phyloP scores from a whole-genome alignment of 1,140 invertebrate genomes.

The Hestina assimilis region DNA sequence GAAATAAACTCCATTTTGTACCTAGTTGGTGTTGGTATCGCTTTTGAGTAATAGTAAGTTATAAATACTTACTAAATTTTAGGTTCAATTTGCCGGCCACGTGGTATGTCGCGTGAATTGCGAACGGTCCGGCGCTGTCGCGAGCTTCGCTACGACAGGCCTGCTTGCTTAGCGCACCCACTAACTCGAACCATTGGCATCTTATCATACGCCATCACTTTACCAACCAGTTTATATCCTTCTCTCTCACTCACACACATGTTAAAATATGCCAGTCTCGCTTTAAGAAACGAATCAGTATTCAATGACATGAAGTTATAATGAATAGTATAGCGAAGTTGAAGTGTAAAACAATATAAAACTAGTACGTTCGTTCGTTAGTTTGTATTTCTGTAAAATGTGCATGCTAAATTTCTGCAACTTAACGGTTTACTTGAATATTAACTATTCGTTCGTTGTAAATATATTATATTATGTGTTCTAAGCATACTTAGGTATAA shows the following conservation, averaged over 20 bases:
- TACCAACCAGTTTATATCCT: conserved; percentile 31
- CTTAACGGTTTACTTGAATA: too few relatives aligned
- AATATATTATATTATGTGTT: too few relatives aligned
- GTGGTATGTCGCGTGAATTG: conserved; percentile 41
- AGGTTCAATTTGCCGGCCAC: conserved; percentile 55
- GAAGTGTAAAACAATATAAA: background rate
- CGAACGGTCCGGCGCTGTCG: conserved; percentile 54
- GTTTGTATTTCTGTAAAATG: too few relatives aligned
- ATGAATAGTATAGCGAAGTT: conserved; percentile 28
- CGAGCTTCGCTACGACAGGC: conserved; percentile 59
- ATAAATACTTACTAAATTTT: conserved; percentile 41
- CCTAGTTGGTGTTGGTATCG: background rate
- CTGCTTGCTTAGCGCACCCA: conserved; percentile 25
- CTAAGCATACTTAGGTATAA: too few relatives aligned
- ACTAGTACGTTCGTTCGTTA: too few relatives aligned
- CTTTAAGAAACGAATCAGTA: conserved; percentile 13
- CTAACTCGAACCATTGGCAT: conserved; percentile 34
- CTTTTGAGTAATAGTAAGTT: background rate
- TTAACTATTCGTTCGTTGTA: too few relatives aligned
- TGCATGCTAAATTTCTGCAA: too few relatives aligned
- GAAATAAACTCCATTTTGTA: background rate
- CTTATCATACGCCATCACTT: conserved; percentile 42
- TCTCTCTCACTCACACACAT: conserved; percentile 19
- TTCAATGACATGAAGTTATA: conserved; percentile 22
- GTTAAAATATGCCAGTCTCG: conserved; percentile 15